Evolutionary conservation across 2,797 vertebrate species (phyloP).

Genomic region (Acanthurus leucopareius): DNA sequence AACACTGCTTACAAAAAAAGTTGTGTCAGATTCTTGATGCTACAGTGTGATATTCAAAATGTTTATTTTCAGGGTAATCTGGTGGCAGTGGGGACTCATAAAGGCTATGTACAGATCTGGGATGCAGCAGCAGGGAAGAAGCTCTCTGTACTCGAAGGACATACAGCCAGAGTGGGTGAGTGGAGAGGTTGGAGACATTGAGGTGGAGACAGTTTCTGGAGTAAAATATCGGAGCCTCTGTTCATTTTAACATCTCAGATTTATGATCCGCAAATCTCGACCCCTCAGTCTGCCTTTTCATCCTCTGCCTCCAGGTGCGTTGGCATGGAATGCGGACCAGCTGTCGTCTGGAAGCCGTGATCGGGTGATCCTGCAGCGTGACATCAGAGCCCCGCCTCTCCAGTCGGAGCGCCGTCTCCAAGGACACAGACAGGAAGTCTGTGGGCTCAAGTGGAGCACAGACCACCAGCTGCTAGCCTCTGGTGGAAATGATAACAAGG

Average conservation of each 20-base stretch:
- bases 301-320: constrained; percentile 83
- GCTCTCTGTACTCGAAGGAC: constrained; percentile 91
- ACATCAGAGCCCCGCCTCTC: constrained; percentile 91
- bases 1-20: not conserved
- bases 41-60: not conserved
- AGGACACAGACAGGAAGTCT: constrained; percentile 96
- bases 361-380: constrained; percentile 94
- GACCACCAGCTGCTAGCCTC: constrained; percentile 96
- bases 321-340: constrained; percentile 96
- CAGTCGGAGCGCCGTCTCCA: constrained; percentile 93
- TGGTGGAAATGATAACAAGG: constrained; percentile 96
- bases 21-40: not conserved
- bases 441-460: constrained; percentile 96
- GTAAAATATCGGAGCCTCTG: constrained; percentile 5
- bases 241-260: constrained; percentile 25
- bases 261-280: constrained; percentile 18
- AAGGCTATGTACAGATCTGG: constrained; percentile 91
- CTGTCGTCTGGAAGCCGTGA: constrained; percentile 94
- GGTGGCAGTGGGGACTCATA: constrained; percentile 86
- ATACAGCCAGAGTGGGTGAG: constrained; percentile 95
- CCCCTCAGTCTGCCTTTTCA: not conserved
- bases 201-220: not conserved
- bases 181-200: not conserved
- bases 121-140: constrained; percentile 95
- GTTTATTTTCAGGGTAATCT: constrained; percentile 76